Percentiles rank a stretch among this genome's conserved stretches.
phyloP scores from a whole-genome alignment of 2,797 vertebrate species.

The Danio jaintianensis region DNA sequence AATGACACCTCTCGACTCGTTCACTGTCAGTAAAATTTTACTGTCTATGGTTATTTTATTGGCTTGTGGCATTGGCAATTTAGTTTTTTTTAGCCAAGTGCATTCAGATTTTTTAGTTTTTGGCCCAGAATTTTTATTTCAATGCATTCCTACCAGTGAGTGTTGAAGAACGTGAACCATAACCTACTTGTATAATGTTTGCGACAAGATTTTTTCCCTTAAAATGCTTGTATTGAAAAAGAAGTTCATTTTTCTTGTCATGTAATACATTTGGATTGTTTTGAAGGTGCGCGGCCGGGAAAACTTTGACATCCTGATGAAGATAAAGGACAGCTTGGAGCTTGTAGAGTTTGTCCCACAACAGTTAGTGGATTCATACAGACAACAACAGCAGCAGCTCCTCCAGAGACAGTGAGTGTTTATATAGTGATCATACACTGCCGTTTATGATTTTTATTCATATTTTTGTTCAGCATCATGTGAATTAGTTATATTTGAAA shows the following conservation, averaged over 20 bases:
- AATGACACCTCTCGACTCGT: too few species aligned
- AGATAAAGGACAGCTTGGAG: slow-evolving; percentile 97
- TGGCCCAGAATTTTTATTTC: too few species aligned
- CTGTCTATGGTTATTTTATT: too few species aligned
- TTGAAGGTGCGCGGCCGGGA: slow-evolving; percentile 92
- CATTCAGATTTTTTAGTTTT: too few species aligned
- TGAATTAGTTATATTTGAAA: too few species aligned
- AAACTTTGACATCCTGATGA: slow-evolving; percentile 98
- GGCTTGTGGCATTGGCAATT: too few species aligned
- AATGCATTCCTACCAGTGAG: too few species aligned
- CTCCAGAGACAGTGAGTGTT: slow-evolving; percentile 92
- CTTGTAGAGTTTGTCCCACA: slow-evolving; percentile 95
- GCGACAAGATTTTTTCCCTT: too few species aligned
- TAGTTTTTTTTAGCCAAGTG: too few species aligned
- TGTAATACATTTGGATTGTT: slow-evolving; percentile 34
- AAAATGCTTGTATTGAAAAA: not conserved
- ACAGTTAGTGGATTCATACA: slow-evolving; percentile 92
- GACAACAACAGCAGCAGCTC: slow-evolving; percentile 96
- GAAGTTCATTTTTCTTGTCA: not conserved
- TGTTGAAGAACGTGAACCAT: not conserved
- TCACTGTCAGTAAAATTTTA: too few species aligned
- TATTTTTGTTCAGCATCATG: too few species aligned
- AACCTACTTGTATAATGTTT: not conserved
- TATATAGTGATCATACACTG: slow-evolving; percentile 17
- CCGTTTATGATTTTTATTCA: not conserved